Base-by-base conservation (phyloP, 1,140 invertebrate species). In the Ladona fulva region DNA sequence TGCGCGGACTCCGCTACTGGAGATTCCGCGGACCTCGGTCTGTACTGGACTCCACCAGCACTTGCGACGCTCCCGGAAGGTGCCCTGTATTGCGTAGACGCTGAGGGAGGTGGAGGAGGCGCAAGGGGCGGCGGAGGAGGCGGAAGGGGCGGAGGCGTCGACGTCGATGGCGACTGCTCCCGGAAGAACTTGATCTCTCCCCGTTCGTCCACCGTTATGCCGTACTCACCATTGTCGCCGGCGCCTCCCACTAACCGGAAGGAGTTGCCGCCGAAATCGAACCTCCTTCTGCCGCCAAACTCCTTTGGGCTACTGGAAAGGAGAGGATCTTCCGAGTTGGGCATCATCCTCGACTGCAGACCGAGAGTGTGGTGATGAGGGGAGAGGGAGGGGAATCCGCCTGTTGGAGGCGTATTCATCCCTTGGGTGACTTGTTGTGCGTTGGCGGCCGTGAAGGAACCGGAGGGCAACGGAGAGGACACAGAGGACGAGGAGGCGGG, bases 311-410 rank as follows among this genome's bases (percentile, higher is more conserved):
- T 93, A 22, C 93, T 94, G 0, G 93, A 94, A 22, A 95, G 82
- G 0, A 94, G 82, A 0, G 93, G 93, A 83, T 94, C 93, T 80
- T 94, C 93, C 0, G 93, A 94, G 82, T 94, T 94, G 10, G 93
- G 89, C 92, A 94, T 93, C 91, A 93, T 92, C 82, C 92, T 91
- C 52, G 88, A 91, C 81, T 92, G 90, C 3, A 92, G 82, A 3
- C 24, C 74, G 24, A 75, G 29, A 0, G 86, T 85, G 77, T 88
- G 86, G 81, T 89, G 87, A 12, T 66, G 52, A 22, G 52, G 52
- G n/a, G 52, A 66, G 5, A 82, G 76, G 0, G 87, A 79, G 25
- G 83, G 83, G 42, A 86, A 87, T 59, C 86, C 86, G 29, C 86
- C 85, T 3, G 82, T 84, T 0, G 89, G 86, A 42, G 88, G 85